Evolutionary conservation across 2,113 vertebrate species (phyloP).

Genomic region (Butastur rufipennis): DNA sequence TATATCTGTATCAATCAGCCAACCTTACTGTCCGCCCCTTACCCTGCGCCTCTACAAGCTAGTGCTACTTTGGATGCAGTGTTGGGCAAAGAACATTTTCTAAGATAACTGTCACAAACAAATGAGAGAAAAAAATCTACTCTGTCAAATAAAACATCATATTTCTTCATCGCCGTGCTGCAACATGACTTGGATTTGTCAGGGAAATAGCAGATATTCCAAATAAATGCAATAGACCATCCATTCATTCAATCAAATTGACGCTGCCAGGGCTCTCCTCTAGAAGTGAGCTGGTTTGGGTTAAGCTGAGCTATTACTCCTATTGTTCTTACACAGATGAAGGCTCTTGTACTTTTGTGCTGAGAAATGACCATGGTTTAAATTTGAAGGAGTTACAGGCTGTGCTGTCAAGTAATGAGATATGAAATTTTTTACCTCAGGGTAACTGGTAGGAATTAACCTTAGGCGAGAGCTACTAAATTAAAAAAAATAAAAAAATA

Average conservation of each 20-base stretch:
- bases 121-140: conserved; percentile 2
- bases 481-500: not conserved
- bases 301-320: not conserved
- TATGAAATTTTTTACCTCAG: not conserved
- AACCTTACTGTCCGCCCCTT: not conserved
- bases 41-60: not conserved
- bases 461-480: not conserved
- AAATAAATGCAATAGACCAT: conserved; percentile 21
- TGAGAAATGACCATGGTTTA: not conserved
- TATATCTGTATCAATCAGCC: not conserved
- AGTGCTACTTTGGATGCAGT: not conserved
- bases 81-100: not conserved
- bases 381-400: not conserved
- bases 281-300: not conserved
- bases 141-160: not conserved
- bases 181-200: conserved; percentile 1
- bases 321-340: not conserved
- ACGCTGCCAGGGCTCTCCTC: accelerated
- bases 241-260: not conserved
- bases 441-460: not conserved
- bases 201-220: conserved; percentile 33
- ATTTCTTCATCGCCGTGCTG: conserved; percentile 12
- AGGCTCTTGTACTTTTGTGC: not conserved
- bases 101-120: not conserved
- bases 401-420: not conserved